Conservation (phyloP, 2,888 invertebrate genomes). For the Hirtodrosophila alboralis region DNA sequence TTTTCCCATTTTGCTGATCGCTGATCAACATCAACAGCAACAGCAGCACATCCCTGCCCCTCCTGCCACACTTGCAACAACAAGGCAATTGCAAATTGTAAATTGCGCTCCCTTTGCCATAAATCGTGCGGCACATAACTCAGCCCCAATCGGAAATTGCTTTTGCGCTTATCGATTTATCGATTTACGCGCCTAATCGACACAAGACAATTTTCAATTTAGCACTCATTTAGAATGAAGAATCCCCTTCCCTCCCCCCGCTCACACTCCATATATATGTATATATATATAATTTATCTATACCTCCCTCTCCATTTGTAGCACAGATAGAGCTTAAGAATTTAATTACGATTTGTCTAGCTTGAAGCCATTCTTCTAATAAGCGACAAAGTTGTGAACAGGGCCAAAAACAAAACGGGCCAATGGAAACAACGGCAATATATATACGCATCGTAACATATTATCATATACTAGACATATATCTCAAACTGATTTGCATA, state of each 20-base stretch:
- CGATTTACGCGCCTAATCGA: constrained; percentile 75
- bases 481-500: constrained; percentile 74
- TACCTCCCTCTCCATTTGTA: neutral
- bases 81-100: constrained; percentile 61
- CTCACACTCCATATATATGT: neutral
- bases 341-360: constrained; percentile 35
- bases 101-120: constrained; percentile 57
- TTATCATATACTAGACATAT: constrained; percentile 47
- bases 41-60: constrained; percentile 18
- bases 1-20: constrained; percentile 33
- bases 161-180: constrained; percentile 77
- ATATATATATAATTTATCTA: neutral
- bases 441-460: constrained; percentile 13
- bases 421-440: constrained; percentile 43
- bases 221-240: constrained; percentile 55
- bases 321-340: constrained; percentile 11
- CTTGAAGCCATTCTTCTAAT: constrained; percentile 4
- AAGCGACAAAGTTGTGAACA: constrained; percentile 18
- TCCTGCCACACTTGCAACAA: constrained; percentile 15
- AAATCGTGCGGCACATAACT: constrained; percentile 74
- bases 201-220: constrained; percentile 69
- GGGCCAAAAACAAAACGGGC: constrained; percentile 32
- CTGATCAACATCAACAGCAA: constrained; percentile 52
- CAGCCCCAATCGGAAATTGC: constrained; percentile 76
- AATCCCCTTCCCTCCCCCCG: neutral